Base-by-base conservation (phyloP, 2,113 vertebrate species). In the Vulpes lagopus region DNA sequence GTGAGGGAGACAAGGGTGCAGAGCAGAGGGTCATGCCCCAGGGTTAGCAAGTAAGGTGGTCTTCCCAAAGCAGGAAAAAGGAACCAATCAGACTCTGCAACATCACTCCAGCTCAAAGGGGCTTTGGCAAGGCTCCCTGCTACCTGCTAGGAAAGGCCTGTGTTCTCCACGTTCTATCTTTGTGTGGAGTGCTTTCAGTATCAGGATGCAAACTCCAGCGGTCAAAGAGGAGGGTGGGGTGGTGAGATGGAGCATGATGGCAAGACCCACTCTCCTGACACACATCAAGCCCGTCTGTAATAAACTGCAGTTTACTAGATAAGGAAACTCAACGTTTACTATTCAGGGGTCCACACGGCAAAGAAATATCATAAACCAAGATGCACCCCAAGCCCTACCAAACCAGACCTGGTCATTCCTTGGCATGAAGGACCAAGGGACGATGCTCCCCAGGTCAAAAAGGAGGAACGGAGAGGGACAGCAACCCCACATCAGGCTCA, bases 241-340 rank as follows among this genome's bases (percentile, higher is more conserved):
- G 15, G n/a, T 6, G 20, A 25, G 10, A 59, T 27, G 0, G 11
- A 43, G 43, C 49, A 22, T 1, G 53, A 49, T 0, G 9, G 19
- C 1, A 3, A 22, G 30, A 5, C 10, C 22, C 89, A 8, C 17
- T 14, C 59, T 49, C 74, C 74, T 8, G 35, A 55, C 7, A 30
- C 2, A 7, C 17, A 15, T 3, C 51, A 57, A n/a, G 5, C 64
- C 78, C 1, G 0, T 0, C 3, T 12, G 7, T 4, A 20, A 8
- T 3, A 12, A 38, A 22, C 53, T 5, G 11, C 65, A 27, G 35
- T 1, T 15, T 32, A 51, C 0, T 1, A 23, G 51, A 32, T n/a
- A 11, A 20, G 6, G 30, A 62, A 1, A 62, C 12, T 2, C 4
- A n/a, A 6, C 25, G 2, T 43, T 38, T 5, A 27, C 74, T 20